phyloP scores from a whole-genome alignment of 2,797 vertebrate genomes.

The Alcedo atthis region DNA sequence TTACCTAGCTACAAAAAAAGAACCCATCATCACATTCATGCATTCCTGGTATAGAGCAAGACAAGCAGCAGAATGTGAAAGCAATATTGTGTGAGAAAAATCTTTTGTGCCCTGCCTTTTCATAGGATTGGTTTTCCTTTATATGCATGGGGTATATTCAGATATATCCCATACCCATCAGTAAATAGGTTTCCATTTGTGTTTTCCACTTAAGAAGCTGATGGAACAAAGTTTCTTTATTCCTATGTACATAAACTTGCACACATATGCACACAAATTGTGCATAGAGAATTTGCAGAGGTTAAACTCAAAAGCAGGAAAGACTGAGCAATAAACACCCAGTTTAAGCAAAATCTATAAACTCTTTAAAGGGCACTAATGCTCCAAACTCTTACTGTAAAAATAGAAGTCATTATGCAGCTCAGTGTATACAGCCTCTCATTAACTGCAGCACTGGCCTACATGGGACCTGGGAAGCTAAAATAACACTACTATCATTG shows the following conservation, averaged over 20 bases:
- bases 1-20: neutral
- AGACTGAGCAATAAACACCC: slow-evolving; percentile 10
- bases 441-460: slow-evolving; percentile 8
- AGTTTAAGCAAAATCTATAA: slow-evolving; percentile 35
- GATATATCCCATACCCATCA: neutral
- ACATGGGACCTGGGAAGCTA: neutral
- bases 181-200: neutral
- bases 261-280: neutral
- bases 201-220: neutral
- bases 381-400: neutral
- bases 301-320: neutral
- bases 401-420: slow-evolving; percentile 35
- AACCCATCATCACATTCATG: neutral
- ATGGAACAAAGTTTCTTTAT: neutral
- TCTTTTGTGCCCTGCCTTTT: neutral
- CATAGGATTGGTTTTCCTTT: neutral
- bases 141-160: neutral
- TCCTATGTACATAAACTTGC: neutral
- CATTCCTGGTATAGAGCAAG: neutral
- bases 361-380: slow-evolving; percentile 21
- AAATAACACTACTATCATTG: neutral
- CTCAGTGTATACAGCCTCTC: slow-evolving; percentile 1
- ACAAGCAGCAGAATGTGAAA: neutral
- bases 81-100: neutral
- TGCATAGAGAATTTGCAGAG: neutral